Evolutionary conservation across 2,888 invertebrate genomes (phyloP).

Genomic region (Tetragonisca angustula): DNA sequence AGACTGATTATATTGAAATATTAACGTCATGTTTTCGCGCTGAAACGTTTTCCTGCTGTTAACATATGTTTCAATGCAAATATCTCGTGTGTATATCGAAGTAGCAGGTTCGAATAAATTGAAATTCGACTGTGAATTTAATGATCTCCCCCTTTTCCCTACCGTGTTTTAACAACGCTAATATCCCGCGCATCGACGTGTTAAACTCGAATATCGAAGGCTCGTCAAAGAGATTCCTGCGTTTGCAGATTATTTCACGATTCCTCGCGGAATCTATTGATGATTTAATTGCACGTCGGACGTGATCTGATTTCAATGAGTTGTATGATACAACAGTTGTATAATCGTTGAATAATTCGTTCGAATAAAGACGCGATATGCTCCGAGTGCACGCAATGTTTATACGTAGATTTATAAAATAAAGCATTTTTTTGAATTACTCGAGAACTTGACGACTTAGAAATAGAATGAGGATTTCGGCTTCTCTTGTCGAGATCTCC

Average conservation of each 20-base stretch:
- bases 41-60: background rate
- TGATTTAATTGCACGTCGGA: background rate
- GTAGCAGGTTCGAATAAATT: background rate
- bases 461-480: too few species aligned
- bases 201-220: background rate
- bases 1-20: background rate
- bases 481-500: too few species aligned
- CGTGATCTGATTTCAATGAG: background rate
- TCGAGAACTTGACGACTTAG: too few species aligned
- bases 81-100: background rate
- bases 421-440: background rate
- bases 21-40: background rate
- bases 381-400: background rate
- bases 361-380: background rate
- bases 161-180: background rate
- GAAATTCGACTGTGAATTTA: constrained; percentile 3
- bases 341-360: background rate
- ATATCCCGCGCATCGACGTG: background rate
- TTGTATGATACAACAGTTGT: background rate
- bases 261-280: background rate
- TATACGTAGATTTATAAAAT: background rate
- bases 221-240: background rate
- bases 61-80: background rate
- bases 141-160: background rate
- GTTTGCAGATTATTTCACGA: background rate